Evolutionary conservation across 2,888 invertebrate species (phyloP), one percentile per base, ranked within the genome.

Genomic region (Suillia variegata): DNA sequence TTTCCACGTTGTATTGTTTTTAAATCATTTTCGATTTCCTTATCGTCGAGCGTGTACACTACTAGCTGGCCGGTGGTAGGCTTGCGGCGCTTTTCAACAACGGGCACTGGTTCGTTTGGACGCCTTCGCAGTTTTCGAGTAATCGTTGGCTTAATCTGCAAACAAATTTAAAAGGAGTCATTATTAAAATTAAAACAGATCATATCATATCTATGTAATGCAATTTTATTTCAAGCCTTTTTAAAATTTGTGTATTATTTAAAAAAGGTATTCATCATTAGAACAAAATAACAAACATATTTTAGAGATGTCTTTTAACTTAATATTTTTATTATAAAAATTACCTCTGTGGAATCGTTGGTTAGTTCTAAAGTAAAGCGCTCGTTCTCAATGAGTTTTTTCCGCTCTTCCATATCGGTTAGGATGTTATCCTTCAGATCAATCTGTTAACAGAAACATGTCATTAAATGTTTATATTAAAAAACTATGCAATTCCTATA

Each of bases 21-120:
- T 56, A 97, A 83, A 82, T 97, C 97, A 26, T 87, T 89, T 65
- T 94, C 91, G 49, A 96, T 89, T 71, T 96, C 95, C 66, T 91
- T 89, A 67, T 97, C 96, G 70, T 96, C 96, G 60, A 97, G 84
- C 49, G 91, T 84, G 79, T 92, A 93, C 62, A 92, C 92, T 15
- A 97, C 85, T n/a, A 97, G 86, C 73, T 93, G 92, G 24, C 94
- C 93, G 48, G 89, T 88, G 2, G 92, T 89, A 2, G 92, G 89
- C 76, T 94, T 92, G 56, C 96, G 85, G 1, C 96, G 88, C 81
- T 96, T 96, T 61, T 89, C 89, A 6, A 93, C 93, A 62, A 91
- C 88, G 3, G 96, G 96, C 45, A 93, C 86, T 0, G 97, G 97
- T 80, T 97, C 97, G 80, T 98, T 97, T 0, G 96, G 96, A 21